Conservation (phyloP, 2,797 vertebrate species). For the Carcharodon carcharias region DNA sequence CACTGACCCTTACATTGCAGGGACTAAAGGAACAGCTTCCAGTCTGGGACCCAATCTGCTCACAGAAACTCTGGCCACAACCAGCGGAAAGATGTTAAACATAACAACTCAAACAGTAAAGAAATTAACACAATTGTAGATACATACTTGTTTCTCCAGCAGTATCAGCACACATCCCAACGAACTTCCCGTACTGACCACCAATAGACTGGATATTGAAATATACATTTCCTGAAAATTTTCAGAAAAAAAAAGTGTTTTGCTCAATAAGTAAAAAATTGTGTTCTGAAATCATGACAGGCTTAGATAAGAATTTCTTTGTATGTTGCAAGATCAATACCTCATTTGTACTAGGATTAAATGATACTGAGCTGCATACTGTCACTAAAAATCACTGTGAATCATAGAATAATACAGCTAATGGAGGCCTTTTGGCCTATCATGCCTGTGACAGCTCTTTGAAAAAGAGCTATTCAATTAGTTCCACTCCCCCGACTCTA, state of each 20-base stretch:
- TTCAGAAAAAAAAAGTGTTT: slow-evolving; percentile 30
- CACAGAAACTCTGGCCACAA: not conserved
- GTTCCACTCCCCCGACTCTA: not conserved
- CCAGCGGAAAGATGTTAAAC: not conserved
- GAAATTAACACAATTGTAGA: not conserved
- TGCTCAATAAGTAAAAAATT: not conserved
- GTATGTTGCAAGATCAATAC: not conserved
- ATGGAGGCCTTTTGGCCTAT: not conserved
- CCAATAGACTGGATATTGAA: slow-evolving; percentile 81
- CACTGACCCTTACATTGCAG: not conserved
- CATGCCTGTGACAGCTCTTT: not conserved
- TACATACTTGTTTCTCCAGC: slow-evolving; percentile 64
- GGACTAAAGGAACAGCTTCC: not conserved
- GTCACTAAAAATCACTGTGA: not conserved
- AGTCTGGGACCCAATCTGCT: not conserved
- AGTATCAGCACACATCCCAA: slow-evolving; percentile 44
- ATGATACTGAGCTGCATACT: not conserved
- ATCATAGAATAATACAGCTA: not conserved
- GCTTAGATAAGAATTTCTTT: not conserved
- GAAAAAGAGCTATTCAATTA: not conserved
- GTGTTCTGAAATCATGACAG: not conserved
- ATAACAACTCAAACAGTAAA: not conserved
- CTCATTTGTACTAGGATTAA: not conserved
- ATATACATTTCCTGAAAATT: slow-evolving; percentile 78
- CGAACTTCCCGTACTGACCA: slow-evolving; percentile 73